These are phyloP conservation scores for Dryobota labecula DNA, from an alignment of 2,888 invertebrate species.

Conservation along the genomic window DNA sequence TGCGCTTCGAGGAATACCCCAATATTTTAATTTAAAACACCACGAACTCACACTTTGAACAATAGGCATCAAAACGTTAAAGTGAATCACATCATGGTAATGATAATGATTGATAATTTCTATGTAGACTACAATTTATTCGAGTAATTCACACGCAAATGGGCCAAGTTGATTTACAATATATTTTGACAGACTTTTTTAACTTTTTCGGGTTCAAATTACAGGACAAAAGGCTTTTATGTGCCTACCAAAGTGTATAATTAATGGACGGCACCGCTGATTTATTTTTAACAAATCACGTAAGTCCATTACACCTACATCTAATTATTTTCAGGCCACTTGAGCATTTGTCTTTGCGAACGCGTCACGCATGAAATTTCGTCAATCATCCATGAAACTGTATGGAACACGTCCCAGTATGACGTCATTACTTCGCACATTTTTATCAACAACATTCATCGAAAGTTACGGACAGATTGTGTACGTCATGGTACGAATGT, in stretches of 20 bases:
- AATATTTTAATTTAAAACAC: too few relatives aligned
- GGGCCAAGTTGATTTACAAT: background rate
- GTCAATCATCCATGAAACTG: constrained; percentile 30
- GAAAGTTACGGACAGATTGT: constrained; percentile 35
- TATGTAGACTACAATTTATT: background rate
- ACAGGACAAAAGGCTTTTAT: background rate
- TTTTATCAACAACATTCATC: constrained; percentile 37
- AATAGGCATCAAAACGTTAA: background rate
- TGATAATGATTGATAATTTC: background rate
- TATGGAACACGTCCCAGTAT: constrained; percentile 17
- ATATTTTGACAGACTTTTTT: too few relatives aligned
- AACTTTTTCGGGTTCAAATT: background rate
- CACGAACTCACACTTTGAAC: background rate
- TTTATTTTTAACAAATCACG: constrained; percentile 26
- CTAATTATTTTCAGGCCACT: constrained; percentile 24
- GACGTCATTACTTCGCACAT: constrained; percentile 42
- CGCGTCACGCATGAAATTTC: constrained; percentile 34
- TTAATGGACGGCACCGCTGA: background rate
- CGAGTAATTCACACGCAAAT: background rate
- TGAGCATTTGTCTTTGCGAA: constrained; percentile 18
- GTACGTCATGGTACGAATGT: constrained; percentile 43
- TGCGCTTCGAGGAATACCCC: too few relatives aligned
- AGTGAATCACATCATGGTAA: background rate
- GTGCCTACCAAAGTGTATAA: too few relatives aligned
- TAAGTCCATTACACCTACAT: background rate